Evolutionary conservation across 2,113 vertebrate genomes (phyloP), one percentile per base, ranked within the genome.

Genomic region (Cyprinodon brontotheroides): DNA sequence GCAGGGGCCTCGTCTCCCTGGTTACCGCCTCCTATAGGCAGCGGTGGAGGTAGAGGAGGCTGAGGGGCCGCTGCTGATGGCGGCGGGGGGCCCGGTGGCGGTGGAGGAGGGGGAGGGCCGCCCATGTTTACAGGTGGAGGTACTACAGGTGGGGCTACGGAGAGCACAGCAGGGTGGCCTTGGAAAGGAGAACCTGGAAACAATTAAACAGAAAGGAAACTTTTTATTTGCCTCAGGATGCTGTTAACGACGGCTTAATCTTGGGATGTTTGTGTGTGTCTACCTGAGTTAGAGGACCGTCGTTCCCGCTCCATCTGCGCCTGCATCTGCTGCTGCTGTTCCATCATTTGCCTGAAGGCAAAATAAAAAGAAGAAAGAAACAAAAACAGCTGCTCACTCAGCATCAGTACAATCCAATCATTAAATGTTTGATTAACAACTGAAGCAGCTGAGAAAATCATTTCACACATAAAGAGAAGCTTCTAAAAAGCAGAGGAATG

Each of bases 241-340:
- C 6, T 40, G 62, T 29, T 45, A 20, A 45, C 13, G 64, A 45
- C 3, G 17, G 11, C n/a, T 43, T 2, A 38, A 29, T 0, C 1
- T 50, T 15, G 13, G 13, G 11, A 1, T 11, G 47, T 48, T 1
- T 0, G 11, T 0, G 8, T 29, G 41, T 17, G 37, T 43, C 0
- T 93, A 96, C 98, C 98, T 96, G 98, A 96, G 91, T 96, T 96
- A 39, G 98, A 98, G 29, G 96, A 93, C 84, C 96, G 96, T 87
- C 96, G 95, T 93, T 99, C 98, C 83, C 98, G 94, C 84, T 98
- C 96, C 86, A 97, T 96, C 70, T 99, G 97, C 6, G 91, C 93
- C 90, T 95, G 94, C 89, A 96, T 93, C 86, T 95, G 94, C 87
- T 95, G 94, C 87, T 94, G 95, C 81, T 95, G 95, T 81, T 95